Evolutionary conservation across 2,888 invertebrate species (phyloP).

Genomic region (Lasioglossum vierecki): DNA sequence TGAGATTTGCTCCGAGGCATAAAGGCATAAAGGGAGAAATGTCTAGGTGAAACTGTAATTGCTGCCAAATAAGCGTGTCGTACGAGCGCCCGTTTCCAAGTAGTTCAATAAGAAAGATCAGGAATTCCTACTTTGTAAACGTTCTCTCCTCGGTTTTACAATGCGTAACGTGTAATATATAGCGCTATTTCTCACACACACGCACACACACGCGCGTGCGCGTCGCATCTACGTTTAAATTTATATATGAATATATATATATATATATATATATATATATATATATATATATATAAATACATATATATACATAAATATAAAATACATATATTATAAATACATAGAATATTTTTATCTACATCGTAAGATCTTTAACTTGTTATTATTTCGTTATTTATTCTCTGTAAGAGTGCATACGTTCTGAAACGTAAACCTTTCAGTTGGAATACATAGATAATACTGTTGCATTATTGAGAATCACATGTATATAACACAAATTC

Average conservation of each 20-base stretch:
- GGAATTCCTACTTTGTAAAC: slow-evolving; percentile 59
- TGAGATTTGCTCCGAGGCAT: slow-evolving; percentile 66
- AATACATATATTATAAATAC: neutral
- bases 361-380: slow-evolving; percentile 58
- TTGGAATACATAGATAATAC: slow-evolving; percentile 36
- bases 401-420: slow-evolving; percentile 46
- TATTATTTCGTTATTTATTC: slow-evolving; percentile 67
- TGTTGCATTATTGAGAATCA: slow-evolving; percentile 54
- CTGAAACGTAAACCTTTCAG: slow-evolving; percentile 28
- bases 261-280: slow-evolving; percentile 54
- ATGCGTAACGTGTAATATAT: slow-evolving; percentile 56
- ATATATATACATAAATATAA: too few relatives aligned
- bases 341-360: slow-evolving; percentile 62
- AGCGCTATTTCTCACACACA: slow-evolving; percentile 38
- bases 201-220: neutral
- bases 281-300: slow-evolving; percentile 24
- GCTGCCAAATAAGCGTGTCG: slow-evolving; percentile 66
- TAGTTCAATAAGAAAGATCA: slow-evolving; percentile 53
- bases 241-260: slow-evolving; percentile 58
- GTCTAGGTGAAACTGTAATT: slow-evolving; percentile 49
- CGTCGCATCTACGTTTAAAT: slow-evolving; percentile 49
- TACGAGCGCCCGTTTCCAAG: slow-evolving; percentile 43
- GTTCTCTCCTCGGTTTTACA: slow-evolving; percentile 47
- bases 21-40: slow-evolving; percentile 71
- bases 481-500: slow-evolving; percentile 64